phyloP scores from a whole-genome alignment of 2,113 vertebrate species.

The Nycticebus coucang region DNA sequence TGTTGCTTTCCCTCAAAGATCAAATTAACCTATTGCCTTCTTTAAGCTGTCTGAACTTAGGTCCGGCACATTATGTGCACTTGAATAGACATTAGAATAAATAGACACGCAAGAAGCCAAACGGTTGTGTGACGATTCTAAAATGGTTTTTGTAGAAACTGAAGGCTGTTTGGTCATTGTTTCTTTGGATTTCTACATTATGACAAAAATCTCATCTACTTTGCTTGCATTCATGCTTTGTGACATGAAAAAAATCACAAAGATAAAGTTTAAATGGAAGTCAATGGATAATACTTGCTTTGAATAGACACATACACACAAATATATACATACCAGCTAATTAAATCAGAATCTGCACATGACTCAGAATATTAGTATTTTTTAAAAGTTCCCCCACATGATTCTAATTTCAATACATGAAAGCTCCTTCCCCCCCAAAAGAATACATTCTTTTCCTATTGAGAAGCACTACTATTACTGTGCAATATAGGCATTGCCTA shows the following conservation, averaged over 20 bases:
- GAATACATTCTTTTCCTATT: background rate
- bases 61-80: background rate
- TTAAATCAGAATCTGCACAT: background rate
- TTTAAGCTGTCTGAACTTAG: background rate
- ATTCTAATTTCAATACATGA: background rate
- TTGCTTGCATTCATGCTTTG: conserved; percentile 1
- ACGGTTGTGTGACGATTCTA: background rate
- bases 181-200: background rate
- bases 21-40: background rate
- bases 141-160: background rate
- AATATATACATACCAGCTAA: background rate
- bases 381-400: background rate
- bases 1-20: background rate
- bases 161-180: background rate
- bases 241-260: background rate
- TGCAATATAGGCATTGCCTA: background rate
- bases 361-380: background rate
- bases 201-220: background rate
- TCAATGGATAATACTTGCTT: background rate
- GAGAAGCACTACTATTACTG: background rate
- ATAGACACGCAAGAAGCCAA: background rate
- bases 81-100: background rate
- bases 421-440: background rate
- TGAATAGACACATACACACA: background rate
- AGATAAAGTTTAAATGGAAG: background rate